These are phyloP conservation scores for Lophius piscatorius DNA, from an alignment of 2,113 vertebrate species.

Conservation along the genomic window DNA sequence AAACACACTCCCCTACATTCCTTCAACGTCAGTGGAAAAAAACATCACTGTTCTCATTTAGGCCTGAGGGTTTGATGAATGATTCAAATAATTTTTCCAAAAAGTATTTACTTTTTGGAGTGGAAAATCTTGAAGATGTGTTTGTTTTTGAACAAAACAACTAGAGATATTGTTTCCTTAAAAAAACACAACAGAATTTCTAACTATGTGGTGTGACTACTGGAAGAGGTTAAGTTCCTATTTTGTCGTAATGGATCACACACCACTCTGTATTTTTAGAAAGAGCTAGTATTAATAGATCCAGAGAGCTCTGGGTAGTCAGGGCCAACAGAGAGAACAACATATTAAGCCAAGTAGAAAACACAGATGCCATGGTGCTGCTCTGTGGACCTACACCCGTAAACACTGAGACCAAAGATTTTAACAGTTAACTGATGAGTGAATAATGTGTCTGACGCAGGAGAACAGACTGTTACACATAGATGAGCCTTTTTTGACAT, in stretches of 20 bases:
- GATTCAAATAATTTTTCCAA: slow-evolving; percentile 24
- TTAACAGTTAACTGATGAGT: slow-evolving; percentile 64
- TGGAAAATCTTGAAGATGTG: background rate
- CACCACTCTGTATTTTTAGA: slow-evolving; percentile 71
- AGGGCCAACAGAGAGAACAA: slow-evolving; percentile 51
- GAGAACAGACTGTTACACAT: slow-evolving; percentile 28
- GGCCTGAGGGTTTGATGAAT: background rate
- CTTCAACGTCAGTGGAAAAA: slow-evolving; percentile 17
- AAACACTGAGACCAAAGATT: slow-evolving; percentile 64
- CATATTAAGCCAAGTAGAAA: slow-evolving; percentile 42
- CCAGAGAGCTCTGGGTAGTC: slow-evolving; percentile 58
- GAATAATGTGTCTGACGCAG: slow-evolving; percentile 61
- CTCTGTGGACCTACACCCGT: slow-evolving; percentile 50
- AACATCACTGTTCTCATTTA: slow-evolving; percentile 4
- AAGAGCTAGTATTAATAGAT: slow-evolving; percentile 65
- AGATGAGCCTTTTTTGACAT: slow-evolving; percentile 47
- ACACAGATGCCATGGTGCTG: slow-evolving; percentile 53
- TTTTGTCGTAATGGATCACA: slow-evolving; percentile 65
- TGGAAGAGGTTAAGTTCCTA: slow-evolving; percentile 35
- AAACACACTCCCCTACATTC: background rate
- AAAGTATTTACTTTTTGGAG: slow-evolving; percentile 2
- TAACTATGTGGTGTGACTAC: slow-evolving; percentile 7
- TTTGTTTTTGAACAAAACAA: too few relatives aligned
- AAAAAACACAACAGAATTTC: background rate
- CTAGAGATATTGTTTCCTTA: too few relatives aligned